A percentile compares a stretch with the other conserved stretches of the same genome.
phyloP scores from a whole-genome alignment of 2,888 invertebrate genomes.

The Scaptomyza flava region DNA sequence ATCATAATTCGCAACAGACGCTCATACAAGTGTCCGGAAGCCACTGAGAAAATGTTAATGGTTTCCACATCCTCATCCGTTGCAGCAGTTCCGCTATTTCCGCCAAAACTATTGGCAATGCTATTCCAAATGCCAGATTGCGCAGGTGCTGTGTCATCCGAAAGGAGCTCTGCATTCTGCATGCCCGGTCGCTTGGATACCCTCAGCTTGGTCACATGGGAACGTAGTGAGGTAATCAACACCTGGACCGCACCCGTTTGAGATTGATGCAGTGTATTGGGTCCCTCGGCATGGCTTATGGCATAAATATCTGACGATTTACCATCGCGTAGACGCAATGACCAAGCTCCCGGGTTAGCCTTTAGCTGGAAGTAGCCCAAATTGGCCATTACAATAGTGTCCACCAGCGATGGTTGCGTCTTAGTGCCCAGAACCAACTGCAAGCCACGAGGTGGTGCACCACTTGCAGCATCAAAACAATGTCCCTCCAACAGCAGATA shows the following conservation, averaged over 20 bases:
- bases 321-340: conserved; percentile 94
- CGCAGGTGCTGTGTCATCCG: conserved; percentile 90
- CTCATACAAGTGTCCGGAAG: conserved; percentile 99
- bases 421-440: conserved; percentile 96
- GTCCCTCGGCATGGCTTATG: conserved; percentile 88
- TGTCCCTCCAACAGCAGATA: conserved; percentile 96
- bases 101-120: conserved; percentile 92
- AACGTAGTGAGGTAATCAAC: conserved; percentile 86
- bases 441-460: conserved; percentile 98
- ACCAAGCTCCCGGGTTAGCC: conserved; percentile 99
- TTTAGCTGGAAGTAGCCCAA: conserved; percentile 99
- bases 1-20: conserved; percentile 99
- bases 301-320: conserved; percentile 97
- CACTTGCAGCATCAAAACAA: conserved; percentile 95
- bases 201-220: conserved; percentile 95
- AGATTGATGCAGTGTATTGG: conserved; percentile 85
- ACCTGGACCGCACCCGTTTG: conserved; percentile 79
- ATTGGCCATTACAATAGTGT: conserved; percentile 99
- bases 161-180: conserved; percentile 92
- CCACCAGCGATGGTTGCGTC: conserved; percentile 91
- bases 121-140: conserved; percentile 95
- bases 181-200: conserved; percentile 96
- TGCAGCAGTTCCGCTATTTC: conserved; percentile 86
- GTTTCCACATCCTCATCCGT: conserved; percentile 89
- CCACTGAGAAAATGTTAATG: conserved; percentile 98